Base-by-base conservation (phyloP, 2,797 vertebrate genomes). In the Oreochromis grahami region DNA sequence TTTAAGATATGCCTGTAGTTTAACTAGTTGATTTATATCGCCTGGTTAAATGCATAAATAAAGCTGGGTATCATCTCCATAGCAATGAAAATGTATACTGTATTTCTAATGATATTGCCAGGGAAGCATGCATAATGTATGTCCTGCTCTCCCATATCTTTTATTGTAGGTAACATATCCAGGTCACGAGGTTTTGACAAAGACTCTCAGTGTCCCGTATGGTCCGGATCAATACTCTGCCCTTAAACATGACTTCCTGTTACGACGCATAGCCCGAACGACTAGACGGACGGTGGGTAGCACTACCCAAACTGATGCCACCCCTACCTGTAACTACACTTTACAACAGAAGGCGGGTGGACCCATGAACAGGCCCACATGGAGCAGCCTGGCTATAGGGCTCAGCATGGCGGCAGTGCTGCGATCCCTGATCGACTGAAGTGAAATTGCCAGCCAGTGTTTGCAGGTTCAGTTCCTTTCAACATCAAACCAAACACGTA, bases 91-190 rank as follows among this genome's bases (percentile, higher is more conserved):
- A 45, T 17, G 24, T 29, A 70, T 45, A 43, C 65, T 26, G 15
- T 70, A 41, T 70, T 70, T 70, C 14, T 45, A 45, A 45, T 70
- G 9, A 70, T 70, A 70, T 70, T 7, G 41, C 13, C 65, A 45
- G 15, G 14, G 38, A 70, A 70, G 8, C 21, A 45, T 70, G 65
- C 14, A 26, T 70, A 70, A 70, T 45, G 38, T 70, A 26, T 29
- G 41, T 34, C 32, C 7, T 72, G 51, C 2, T 85, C 7, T 91
- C 70, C 26, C 26, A 50, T 74, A 32, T 74, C 19, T 90, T 53
- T 89, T 58, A 19, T 84, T 21, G 84, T 93, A 98, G 98, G 97
- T 97, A 87, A 97, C 95, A 1, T 95, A 94, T n/a, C 96, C 97
- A 0, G 97, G 95, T 86, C 93, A 95, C 13, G 43, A 93, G 48